Evolutionary conservation across 2,888 invertebrate genomes (phyloP).

Genomic region (Torymus aiolomorphi): DNA sequence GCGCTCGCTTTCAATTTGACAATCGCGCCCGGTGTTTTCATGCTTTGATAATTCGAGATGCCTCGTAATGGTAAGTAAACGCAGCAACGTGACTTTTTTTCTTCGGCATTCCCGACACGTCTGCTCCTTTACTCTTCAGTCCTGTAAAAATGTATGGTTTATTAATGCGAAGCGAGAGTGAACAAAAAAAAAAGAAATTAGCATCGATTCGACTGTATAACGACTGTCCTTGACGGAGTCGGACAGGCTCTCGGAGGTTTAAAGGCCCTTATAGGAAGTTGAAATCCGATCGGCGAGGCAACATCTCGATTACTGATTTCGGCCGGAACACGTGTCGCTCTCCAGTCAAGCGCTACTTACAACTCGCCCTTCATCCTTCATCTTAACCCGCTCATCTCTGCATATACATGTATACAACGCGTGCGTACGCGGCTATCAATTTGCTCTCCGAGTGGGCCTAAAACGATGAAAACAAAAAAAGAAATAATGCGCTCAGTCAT

Average conservation of each 20-base stretch:
- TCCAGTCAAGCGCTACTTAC: slow-evolving; percentile 7
- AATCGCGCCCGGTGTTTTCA: neutral
- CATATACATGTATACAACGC: neutral
- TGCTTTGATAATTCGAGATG: neutral
- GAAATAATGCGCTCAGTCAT: slow-evolving; percentile 1
- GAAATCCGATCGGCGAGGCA: slow-evolving; percentile 25
- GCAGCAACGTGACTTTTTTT: too few species aligned
- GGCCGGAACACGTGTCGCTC: slow-evolving; percentile 27
- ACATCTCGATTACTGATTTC: slow-evolving; percentile 22
- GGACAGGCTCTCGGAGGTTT: too few species aligned
- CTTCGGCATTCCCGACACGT: too few species aligned
- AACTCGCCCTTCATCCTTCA: slow-evolving; percentile 58
- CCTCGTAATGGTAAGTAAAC: too few species aligned
- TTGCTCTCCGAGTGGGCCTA: neutral
- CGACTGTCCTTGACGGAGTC: too few species aligned
- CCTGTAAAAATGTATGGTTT: too few species aligned
- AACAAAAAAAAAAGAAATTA: too few species aligned
- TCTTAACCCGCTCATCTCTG: slow-evolving; percentile 54
- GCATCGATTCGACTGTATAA: too few species aligned
- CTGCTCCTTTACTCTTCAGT: too few species aligned
- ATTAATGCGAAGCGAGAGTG: too few species aligned
- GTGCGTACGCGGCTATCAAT: slow-evolving; percentile 9
- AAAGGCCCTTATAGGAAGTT: too few species aligned
- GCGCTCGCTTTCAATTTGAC: neutral
- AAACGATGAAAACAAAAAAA: slow-evolving; percentile 11